Percentiles rank a stretch among this genome's conserved stretches.
Evolutionary conservation across 2,113 vertebrate species (phyloP).

Genomic region (Crotalus horridus): DNA sequence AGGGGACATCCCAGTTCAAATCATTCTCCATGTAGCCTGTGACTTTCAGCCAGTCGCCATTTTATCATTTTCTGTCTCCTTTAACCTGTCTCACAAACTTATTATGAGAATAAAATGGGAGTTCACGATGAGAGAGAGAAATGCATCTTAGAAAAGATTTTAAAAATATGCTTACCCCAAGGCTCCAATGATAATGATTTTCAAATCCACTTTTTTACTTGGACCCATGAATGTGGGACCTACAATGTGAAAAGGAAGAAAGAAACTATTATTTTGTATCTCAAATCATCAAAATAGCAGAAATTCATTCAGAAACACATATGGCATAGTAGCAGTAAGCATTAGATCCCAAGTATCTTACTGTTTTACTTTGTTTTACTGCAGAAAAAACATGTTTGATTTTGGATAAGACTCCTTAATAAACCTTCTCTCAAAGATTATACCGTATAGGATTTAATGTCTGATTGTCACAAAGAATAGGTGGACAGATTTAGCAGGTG

Average conservation of each 20-base stretch:
- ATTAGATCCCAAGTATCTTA: not conserved
- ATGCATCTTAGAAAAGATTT: not conserved
- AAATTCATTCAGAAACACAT: not conserved
- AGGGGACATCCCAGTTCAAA: not conserved
- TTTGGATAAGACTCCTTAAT: not conserved
- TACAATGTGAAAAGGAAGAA: not conserved
- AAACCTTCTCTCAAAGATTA: not conserved
- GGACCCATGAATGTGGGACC: slow-evolving; percentile 63
- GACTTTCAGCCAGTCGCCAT: not conserved
- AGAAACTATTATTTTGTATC: not conserved
- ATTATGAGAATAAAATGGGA: not conserved
- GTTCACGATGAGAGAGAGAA: not conserved
- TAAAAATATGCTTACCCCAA: slow-evolving; percentile 67
- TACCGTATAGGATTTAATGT: not conserved
- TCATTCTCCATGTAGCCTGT: not conserved
- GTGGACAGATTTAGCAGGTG: not conserved
- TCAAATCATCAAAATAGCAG: not conserved
- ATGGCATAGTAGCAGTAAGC: not conserved
- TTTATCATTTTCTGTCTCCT: not conserved
- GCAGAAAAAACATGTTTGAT: not conserved
- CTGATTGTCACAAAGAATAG: not conserved
- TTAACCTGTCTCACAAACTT: not conserved
- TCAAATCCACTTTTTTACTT: slow-evolving; percentile 76
- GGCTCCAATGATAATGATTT: slow-evolving; percentile 78
- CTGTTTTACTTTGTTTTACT: not conserved